These are phyloP conservation scores for Pseudotriccus pelzelni DNA, from an alignment of 2,797 vertebrate genomes.

Conservation along the genomic window DNA sequence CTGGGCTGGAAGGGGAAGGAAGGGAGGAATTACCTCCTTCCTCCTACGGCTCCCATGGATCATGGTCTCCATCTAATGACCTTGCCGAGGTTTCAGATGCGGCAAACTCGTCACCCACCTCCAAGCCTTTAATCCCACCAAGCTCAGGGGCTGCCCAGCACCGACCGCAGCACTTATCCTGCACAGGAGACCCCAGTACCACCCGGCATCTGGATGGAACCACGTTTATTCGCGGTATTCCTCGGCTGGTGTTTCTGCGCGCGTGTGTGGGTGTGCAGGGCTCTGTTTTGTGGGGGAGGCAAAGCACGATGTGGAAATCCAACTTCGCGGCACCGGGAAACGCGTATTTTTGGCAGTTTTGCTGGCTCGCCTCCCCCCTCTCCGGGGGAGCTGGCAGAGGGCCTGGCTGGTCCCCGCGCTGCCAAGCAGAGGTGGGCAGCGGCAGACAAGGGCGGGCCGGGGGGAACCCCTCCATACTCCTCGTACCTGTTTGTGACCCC, in stretches of 20 bases:
- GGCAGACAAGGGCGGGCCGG: background rate
- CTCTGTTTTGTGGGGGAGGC: background rate
- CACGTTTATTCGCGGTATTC: background rate
- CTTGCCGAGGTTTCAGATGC: background rate
- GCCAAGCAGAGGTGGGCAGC: background rate
- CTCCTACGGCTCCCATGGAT: background rate
- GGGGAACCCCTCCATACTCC: background rate
- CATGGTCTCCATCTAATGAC: background rate
- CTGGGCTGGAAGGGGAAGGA: background rate
- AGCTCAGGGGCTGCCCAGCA: background rate
- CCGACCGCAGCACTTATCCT: background rate
- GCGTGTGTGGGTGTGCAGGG: fast-evolving
- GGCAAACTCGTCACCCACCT: background rate
- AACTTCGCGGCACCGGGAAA: background rate
- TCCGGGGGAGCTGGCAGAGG: background rate
- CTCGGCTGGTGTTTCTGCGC: background rate
- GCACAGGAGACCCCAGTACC: fast-evolving
- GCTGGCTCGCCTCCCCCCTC: background rate
- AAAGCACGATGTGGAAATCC: background rate
- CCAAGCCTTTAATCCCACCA: background rate
- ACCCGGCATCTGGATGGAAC: background rate
- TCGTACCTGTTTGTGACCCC: background rate
- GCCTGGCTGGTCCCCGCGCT: background rate
- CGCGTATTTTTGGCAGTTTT: background rate
- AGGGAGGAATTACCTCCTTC: background rate